Base-by-base conservation (phyloP, 2,888 invertebrate genomes). In the Lottia gigantea region DNA sequence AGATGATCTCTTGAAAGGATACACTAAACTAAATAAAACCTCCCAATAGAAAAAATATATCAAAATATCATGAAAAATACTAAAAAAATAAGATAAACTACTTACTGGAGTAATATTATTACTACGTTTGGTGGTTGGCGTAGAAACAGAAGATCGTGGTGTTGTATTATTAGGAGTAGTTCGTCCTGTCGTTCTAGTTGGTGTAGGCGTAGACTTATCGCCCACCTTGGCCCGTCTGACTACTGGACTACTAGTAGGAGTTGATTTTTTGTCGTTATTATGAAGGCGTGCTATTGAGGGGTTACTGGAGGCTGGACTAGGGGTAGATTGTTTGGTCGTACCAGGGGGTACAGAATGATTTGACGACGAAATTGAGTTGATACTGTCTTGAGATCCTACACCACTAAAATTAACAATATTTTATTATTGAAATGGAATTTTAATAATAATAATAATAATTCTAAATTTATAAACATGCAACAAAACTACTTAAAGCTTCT, bases 71-170 rank as follows among this genome's bases (percentile, higher is more conserved):
- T 40, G 1, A 8, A 40, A 40, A 11, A 11, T 40, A 40, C 3
- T 3, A 31, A 31, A 31, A 31, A 6, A 31, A 3, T 3, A 31
- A 3, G 31, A 31, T 31, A 19, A 49, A 19, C 40, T 46, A 71
- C 75, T 67, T 75, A 80, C 80, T 71, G 80, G 75, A 62, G 78
- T 79, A 1, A 77, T 62, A 61, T 78, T 78, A 47, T 78, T 77
- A 40, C 40, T 40, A 69, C 75, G 76, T 70, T 70, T 76, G 1
- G 76, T 67, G 40, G 65, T 68, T 16, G 61, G 61, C 8, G 64
- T 64, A 64, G 47, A 64, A 46, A 40, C 61, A 64, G 19, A 23
- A n/a, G 55, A 55, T 6, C 55, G 31, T 45, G 31, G 31, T 64
- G 64, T 45, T 8, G 64, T 64, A 1, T 49, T n/a, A 11, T n/a